Conservation (phyloP, 2,888 invertebrate species). For the Eugnorisma glareosa region DNA sequence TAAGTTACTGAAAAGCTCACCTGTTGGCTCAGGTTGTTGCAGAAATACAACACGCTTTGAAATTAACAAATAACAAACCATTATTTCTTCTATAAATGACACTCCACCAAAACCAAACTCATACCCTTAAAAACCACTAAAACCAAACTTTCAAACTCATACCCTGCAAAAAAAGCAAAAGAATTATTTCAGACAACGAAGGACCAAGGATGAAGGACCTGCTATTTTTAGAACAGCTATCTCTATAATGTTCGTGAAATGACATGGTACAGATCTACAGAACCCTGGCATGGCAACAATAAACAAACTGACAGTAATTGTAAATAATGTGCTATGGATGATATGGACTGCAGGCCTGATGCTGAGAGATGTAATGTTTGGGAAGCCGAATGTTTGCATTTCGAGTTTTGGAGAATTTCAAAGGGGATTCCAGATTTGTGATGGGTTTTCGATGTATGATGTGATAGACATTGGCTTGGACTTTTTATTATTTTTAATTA, state of each 20-base stretch:
- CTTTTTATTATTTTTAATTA: not conserved
- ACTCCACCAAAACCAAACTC: not conserved
- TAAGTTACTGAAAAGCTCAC: not conserved
- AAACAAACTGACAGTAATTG: conserved; percentile 81
- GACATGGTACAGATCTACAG: conserved; percentile 78
- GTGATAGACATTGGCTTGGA: not conserved
- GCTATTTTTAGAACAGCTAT: conserved; percentile 70
- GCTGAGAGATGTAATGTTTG: conserved; percentile 60
- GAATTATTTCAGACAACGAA: conserved; percentile 12
- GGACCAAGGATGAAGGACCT: conserved; percentile 23
- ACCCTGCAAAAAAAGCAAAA: not conserved
- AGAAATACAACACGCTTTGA: not conserved
- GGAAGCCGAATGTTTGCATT: conserved; percentile 36
- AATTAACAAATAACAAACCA: not conserved
- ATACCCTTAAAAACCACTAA: no score
- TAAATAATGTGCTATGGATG: conserved; percentile 61
- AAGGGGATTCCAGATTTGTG: conserved; percentile 15
- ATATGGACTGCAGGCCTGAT: conserved; percentile 49
- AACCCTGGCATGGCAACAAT: conserved; percentile 75
- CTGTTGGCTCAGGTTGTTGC: not conserved
- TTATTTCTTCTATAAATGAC: not conserved
- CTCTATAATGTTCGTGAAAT: conserved; percentile 68
- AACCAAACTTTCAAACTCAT: not conserved
- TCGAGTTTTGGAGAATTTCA: conserved; percentile 32
- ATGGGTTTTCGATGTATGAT: not conserved